A percentile compares a stretch with the other conserved stretches of the same genome.
Evolutionary conservation across 2,888 invertebrate genomes (phyloP).

Genomic region (Heteropelma amictum): DNA sequence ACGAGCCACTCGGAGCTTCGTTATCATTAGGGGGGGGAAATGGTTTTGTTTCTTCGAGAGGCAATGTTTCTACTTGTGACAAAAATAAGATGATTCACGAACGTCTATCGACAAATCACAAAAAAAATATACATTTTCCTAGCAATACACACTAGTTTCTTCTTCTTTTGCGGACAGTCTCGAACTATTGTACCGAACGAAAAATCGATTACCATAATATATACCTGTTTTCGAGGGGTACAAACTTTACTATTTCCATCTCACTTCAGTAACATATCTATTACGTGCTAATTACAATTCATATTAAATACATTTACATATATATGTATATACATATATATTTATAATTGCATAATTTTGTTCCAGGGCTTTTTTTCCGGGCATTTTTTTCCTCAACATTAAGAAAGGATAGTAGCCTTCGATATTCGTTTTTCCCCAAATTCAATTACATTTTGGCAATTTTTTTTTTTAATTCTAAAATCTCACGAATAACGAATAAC

Average conservation of each 20-base stretch:
- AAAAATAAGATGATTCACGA: not conserved
- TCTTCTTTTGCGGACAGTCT: not conserved
- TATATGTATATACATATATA: constrained; percentile 18
- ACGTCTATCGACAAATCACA: not conserved
- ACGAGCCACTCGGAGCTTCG: constrained; percentile 33
- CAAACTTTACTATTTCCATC: constrained; percentile 28
- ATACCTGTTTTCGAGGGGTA: constrained; percentile 6
- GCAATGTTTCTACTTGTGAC: too few relatives aligned
- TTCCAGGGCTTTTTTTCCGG: not conserved
- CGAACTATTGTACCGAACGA: constrained; percentile 12
- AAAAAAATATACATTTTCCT: constrained; percentile 14
- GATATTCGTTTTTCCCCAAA: too few relatives aligned
- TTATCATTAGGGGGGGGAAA: not conserved
- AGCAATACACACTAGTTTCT: constrained; percentile 4
- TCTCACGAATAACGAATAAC: too few relatives aligned
- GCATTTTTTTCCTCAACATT: not conserved
- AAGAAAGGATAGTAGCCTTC: not conserved
- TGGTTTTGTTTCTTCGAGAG: too few relatives aligned
- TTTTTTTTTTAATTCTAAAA: too few relatives aligned
- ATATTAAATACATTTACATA: constrained; percentile 57
- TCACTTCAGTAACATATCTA: constrained; percentile 44
- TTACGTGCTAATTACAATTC: constrained; percentile 60
- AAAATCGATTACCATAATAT: constrained; percentile 7
- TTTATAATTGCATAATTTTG: not conserved
- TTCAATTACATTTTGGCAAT: too few relatives aligned